Conservation (phyloP, 2,797 vertebrate species). For the Anomalospiza imberbis region DNA sequence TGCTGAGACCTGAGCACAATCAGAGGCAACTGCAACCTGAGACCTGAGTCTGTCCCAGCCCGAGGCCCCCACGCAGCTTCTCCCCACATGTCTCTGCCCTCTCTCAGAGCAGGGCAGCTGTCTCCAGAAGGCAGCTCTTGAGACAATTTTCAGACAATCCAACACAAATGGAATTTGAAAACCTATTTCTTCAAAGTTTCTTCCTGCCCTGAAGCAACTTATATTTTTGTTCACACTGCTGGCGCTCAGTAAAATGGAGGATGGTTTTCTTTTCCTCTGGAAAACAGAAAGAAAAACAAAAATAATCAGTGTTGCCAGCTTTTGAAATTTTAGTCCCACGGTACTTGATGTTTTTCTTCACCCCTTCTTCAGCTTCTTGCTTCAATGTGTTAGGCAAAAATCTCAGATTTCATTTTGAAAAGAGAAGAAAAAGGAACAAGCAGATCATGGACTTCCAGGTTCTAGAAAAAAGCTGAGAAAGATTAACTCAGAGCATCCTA, state of each 20-base stretch:
- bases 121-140: constrained; percentile 12
- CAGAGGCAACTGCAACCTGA: not conserved
- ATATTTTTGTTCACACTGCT: constrained; percentile 2
- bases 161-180: not conserved
- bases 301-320: not conserved
- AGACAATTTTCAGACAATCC: constrained; percentile 1
- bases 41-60: not conserved
- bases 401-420: constrained; percentile 28
- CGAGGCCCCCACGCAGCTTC: not conserved
- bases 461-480: not conserved
- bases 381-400: constrained; percentile 31
- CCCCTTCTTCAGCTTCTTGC: constrained; percentile 3
- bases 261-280: constrained; percentile 28
- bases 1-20: not conserved
- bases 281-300: constrained; percentile 12
- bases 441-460: not conserved
- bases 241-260: not conserved
- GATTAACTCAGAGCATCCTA: not conserved
- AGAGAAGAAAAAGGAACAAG: not conserved
- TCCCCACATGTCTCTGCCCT: not conserved
- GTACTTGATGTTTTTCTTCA: constrained; percentile 13
- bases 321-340: not conserved
- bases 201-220: constrained; percentile 53
- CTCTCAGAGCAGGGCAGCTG: not conserved
- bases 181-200: constrained; percentile 51